Base-by-base conservation (phyloP, 2,888 invertebrate species). In the Hololepta plana region DNA sequence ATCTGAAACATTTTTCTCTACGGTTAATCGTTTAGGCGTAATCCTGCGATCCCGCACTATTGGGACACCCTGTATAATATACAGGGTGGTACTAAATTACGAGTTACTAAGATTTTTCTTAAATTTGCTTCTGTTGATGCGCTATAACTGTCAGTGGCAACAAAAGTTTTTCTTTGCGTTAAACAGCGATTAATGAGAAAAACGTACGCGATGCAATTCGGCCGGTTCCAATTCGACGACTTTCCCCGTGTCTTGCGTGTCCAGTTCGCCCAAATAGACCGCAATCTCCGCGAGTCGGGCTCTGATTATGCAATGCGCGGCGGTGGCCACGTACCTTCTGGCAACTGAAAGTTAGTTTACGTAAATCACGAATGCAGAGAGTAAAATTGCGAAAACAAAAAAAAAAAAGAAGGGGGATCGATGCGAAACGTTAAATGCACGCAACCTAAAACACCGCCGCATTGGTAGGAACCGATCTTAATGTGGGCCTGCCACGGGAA, bases 401-500 rank as follows among this genome's bases (percentile, higher is more conserved):
- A 26, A 26, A 2, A 16, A 16, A 7, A 15, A 17, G n/a, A 15
- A 9, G 15, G 24, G 2, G 4, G 6, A 23, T 23, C 11, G 12
- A n/a, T 11, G 3, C 9, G 15, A 24, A 3, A 13, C 15, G 19
- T 28, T n/a, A n/a, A n/a, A n/a, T n/a, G n/a, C n/a, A n/a, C n/a
- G n/a, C n/a, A n/a, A 68, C 68, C 67, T 31, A 82, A 51, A 0
- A 81, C 81, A 1, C 82, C 82, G 2, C 84, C 82, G 41, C 82
- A 84, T 43, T 82, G 82, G 43, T 73, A 82, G 38, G 77, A 73
- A 0, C 72, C 69, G 38, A 82, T 80, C 43, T 82, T 67, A 33
- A 84, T 75, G 40, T 82, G 82, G 0, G 79, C 80, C 47, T 82
- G 82, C 82, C 82, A 84, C 0, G 84, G 82, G 43, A 79, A 77